These are phyloP conservation scores for Pantherophis alleghaniensis DNA, from an alignment of 2,797 vertebrate genomes.

Conservation along the genomic window DNA sequence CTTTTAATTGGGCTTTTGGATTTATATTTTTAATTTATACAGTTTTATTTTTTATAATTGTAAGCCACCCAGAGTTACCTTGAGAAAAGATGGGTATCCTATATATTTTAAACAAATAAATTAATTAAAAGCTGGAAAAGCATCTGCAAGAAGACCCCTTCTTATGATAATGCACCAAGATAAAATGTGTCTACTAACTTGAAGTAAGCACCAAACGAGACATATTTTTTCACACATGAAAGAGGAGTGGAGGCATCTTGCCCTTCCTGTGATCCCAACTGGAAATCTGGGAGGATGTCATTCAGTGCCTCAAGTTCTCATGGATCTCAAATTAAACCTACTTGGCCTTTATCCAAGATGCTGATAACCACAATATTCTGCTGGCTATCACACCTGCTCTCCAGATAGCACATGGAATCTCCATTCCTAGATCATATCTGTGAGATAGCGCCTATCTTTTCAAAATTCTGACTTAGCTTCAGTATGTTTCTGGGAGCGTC, in stretches of 20 bases:
- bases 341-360: not conserved
- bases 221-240: not conserved
- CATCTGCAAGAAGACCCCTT: not conserved
- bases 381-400: not conserved
- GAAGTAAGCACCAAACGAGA: not conserved
- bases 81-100: not conserved
- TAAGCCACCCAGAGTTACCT: not conserved
- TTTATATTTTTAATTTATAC: not conserved
- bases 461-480: not conserved
- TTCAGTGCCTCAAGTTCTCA: not conserved
- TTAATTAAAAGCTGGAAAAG: not conserved
- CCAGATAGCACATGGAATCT: not conserved
- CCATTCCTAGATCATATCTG: not conserved
- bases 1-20: not conserved
- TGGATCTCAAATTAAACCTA: not conserved
- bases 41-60: not conserved
- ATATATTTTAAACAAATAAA: not conserved
- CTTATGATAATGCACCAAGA: not conserved
- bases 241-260: not conserved
- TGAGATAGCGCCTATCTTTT: not conserved
- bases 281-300: not conserved
- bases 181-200: not conserved
- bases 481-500: not conserved
- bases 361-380: not conserved
- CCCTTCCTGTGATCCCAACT: not conserved